Percentiles rank a stretch among this genome's conserved stretches.
Evolutionary conservation across 2,113 vertebrate genomes (phyloP).

Genomic region (Gambusia holbrooki): DNA sequence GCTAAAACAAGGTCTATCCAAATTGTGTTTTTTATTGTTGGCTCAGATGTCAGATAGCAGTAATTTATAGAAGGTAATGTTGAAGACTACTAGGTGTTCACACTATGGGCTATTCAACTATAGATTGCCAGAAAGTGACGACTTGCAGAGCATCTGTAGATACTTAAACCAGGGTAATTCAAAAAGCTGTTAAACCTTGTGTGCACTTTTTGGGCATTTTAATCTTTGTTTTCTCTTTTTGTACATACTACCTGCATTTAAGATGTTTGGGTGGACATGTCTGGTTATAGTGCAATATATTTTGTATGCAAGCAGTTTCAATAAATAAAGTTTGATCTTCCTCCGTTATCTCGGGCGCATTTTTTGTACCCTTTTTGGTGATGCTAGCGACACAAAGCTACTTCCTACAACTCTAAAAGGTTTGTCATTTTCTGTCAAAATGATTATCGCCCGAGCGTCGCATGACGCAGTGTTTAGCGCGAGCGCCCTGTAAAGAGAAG

Average conservation of each 20-base stretch:
- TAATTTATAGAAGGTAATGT: conserved; percentile 89
- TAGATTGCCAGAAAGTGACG: conserved; percentile 75
- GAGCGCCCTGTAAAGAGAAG: too few species aligned
- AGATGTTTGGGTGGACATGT: conserved; percentile 96
- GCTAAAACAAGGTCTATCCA: conserved; percentile 43
- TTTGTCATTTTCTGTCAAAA: too few species aligned
- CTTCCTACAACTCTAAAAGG: too few species aligned
- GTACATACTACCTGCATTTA: conserved; percentile 94
- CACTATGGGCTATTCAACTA: conserved; percentile 85
- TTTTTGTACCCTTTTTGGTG: neutral
- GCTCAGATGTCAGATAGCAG: conserved; percentile 85
- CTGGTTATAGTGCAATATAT: conserved; percentile 99
- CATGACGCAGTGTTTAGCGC: too few species aligned
- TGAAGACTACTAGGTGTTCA: conserved; percentile 79
- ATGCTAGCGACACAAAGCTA: too few species aligned
- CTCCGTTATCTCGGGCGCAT: conserved; percentile 80
- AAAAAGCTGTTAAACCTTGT: conserved; percentile 87
- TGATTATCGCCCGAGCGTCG: too few species aligned
- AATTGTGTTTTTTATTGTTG: conserved; percentile 78
- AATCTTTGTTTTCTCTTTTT: conserved; percentile 87
- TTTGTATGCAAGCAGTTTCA: conserved; percentile 99
- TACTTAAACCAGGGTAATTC: conserved; percentile 91
- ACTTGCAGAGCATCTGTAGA: conserved; percentile 86
- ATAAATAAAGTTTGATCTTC: conserved; percentile 98
- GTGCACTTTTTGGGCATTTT: conserved; percentile 87